These are phyloP conservation scores for Mylabris sibirica DNA, from an alignment of 2,888 invertebrate species.

Conservation along the genomic window DNA sequence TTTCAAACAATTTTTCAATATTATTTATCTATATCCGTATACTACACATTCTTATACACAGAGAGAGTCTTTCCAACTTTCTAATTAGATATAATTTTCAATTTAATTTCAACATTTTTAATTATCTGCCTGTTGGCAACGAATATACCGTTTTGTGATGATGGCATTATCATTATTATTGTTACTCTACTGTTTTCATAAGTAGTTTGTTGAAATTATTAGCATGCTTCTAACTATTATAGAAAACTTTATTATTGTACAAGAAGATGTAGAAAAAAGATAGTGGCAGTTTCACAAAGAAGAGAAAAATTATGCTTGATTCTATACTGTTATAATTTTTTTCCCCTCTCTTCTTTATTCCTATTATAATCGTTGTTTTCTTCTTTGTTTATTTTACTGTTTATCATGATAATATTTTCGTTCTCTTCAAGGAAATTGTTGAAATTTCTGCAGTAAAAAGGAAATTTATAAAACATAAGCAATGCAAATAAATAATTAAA, in stretches of 20 bases:
- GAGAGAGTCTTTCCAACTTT: constrained; percentile 37
- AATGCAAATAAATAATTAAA: neutral
- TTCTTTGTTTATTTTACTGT: neutral
- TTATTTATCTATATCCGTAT: neutral
- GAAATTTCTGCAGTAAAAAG: neutral
- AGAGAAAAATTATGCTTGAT: neutral
- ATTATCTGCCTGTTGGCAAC: constrained; percentile 39
- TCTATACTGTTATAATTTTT: neutral
- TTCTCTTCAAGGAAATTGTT: neutral
- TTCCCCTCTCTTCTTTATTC: neutral
- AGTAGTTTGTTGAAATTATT: neutral
- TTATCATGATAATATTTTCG: neutral
- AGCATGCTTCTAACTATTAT: neutral
- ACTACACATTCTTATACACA: neutral
- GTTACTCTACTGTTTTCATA: neutral
- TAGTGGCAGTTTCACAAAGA: neutral
- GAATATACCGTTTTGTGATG: neutral
- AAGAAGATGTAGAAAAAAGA: neutral
- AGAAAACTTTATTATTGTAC: neutral
- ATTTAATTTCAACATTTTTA: constrained; percentile 50
- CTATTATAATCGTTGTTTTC: neutral
- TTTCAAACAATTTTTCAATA: neutral
- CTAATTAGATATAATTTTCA: constrained; percentile 52
- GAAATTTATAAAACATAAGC: neutral
- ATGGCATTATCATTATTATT: neutral